Evolutionary conservation across 2,113 vertebrate species (phyloP), one percentile per base, ranked within the genome.

Genomic region (Otolemur garnettii): DNA sequence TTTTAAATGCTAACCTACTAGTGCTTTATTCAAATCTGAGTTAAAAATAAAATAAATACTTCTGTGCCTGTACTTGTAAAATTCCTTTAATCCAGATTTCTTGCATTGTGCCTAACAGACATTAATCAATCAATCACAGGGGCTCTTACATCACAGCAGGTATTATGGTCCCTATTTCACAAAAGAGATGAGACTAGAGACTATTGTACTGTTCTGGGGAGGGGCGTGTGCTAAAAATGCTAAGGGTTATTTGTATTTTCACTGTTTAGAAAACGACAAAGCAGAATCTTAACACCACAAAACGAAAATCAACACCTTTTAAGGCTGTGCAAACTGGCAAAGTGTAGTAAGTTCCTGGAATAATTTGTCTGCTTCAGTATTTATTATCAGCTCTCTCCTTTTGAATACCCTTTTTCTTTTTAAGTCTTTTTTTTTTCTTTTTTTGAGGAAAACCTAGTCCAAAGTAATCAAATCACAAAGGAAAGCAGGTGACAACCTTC

Each of bases 401-500:
- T 93, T 72, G 24, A 92, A 81, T 80, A 94, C 35, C 7, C 19
- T 68, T 77, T 17, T 57, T n/a, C 15, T 50, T 50, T 50, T 50
- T 9, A 38, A 38, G 38, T 38, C 45, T 30, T 30, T 50, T 26
- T 50, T 77, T 30, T 33, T 21, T 69, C n/a, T 22, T 55, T 85
- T 86, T 75, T 80, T 28, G 68, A 96, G 74, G 74, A 96, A 98
- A 98, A 97, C 96, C 84, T 88, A 97, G 92, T 93, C 66, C 81
- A 96, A 96, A 89, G 68, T 98, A 98, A 98, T 98, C 92, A 97
- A 97, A 97, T 97, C 93, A 97, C 87, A 96, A 93, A 96, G 91
- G 83, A 90, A 95, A 89, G 81, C 96, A 96, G 96, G 97, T 98
- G 98, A 98, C 24, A 96, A 96, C 93, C 97, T 98, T 98, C 96